Base-by-base conservation (phyloP, 92 coral and sea anemone genomes). In the Actinostola sp. region DNA sequence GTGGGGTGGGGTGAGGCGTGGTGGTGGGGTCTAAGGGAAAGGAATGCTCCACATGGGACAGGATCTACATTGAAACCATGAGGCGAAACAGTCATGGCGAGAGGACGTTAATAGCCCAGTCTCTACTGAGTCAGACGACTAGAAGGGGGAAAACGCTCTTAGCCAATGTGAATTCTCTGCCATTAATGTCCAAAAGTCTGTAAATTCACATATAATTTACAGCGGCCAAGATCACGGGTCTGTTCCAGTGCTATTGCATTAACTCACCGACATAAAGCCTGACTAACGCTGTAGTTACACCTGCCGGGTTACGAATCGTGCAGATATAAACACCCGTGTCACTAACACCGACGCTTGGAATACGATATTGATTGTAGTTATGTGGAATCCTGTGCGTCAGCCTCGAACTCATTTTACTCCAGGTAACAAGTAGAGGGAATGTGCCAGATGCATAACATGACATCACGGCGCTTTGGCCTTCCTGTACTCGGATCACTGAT, bases 221-320 rank as follows among this genome's bases (percentile, higher is more conserved):
- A n/a, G n/a, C n/a, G n/a, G n/a, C n/a, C n/a, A n/a, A n/a, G n/a
- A n/a, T n/a, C n/a, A n/a, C n/a, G n/a, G n/a, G n/a, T n/a, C n/a
- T n/a, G 14, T 14, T 39, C 7, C 44, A 39, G 13, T 13, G n/a
- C n/a, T n/a, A n/a, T n/a, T n/a, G n/a, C n/a, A n/a, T 11, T 57
- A 39, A 64, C 91, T 86, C 66, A 89, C 96, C 73, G 0, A 84
- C 80, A 28, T 62, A 55, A 23, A 94, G 83, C 14, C 61, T 58
- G 23, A 76, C 71, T 25, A 77, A 78, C 16, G 51, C 79, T 11
- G 64, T 69, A 0, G 77, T 67, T 63, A 68, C 76, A 10, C 98
- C 98, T 0, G 98, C 98, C 19, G 98, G 93, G 76, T 89, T 90
- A 24, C 53, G 69, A 24, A 93, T 83, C 3, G 72, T 72, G 56